A percentile compares a stretch with the other conserved stretches of the same genome.
Conservation (phyloP, 2,888 invertebrate species). For the Volucella inflata region DNA sequence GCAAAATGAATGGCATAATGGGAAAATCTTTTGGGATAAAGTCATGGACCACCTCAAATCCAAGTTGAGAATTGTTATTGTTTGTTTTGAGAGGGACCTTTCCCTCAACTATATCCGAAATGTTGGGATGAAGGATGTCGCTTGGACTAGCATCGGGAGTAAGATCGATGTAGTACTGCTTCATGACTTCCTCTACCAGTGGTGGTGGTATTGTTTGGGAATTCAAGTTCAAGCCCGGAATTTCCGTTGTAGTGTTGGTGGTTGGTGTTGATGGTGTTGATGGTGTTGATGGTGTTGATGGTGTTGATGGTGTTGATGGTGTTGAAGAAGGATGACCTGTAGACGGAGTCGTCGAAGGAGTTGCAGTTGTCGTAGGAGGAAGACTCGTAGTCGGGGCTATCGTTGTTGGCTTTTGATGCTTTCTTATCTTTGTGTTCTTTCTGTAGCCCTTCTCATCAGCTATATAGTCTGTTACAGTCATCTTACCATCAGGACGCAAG, state of each 20-base stretch:
- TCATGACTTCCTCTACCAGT: constrained; percentile 77
- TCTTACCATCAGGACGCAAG: constrained; percentile 86
- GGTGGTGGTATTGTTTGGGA: constrained; percentile 77
- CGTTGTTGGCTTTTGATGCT: not conserved
- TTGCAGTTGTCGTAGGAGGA: not conserved
- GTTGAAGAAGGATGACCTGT: not conserved
- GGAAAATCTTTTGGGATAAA: constrained; percentile 80
- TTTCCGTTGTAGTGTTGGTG: not conserved
- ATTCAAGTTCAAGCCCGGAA: constrained; percentile 78
- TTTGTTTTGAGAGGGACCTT: constrained; percentile 76
- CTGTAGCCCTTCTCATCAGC: constrained; percentile 87
- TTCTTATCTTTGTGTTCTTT: constrained; percentile 76
- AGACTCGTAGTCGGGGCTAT: not conserved
- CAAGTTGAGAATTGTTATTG: constrained; percentile 53
- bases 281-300: not conserved
- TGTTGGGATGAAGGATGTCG: constrained; percentile 78
- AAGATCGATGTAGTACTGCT: constrained; percentile 79
- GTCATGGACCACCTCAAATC: constrained; percentile 78
- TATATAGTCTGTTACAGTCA: constrained; percentile 86
- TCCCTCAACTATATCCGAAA: constrained; percentile 80
- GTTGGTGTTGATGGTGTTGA: not conserved
- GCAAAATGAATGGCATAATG: constrained; percentile 80
- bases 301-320: not conserved
- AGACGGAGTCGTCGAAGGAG: not conserved
- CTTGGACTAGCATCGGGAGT: constrained; percentile 77